phyloP scores from a whole-genome alignment of 2,888 invertebrate genomes.

The Heliconius charithonia region DNA sequence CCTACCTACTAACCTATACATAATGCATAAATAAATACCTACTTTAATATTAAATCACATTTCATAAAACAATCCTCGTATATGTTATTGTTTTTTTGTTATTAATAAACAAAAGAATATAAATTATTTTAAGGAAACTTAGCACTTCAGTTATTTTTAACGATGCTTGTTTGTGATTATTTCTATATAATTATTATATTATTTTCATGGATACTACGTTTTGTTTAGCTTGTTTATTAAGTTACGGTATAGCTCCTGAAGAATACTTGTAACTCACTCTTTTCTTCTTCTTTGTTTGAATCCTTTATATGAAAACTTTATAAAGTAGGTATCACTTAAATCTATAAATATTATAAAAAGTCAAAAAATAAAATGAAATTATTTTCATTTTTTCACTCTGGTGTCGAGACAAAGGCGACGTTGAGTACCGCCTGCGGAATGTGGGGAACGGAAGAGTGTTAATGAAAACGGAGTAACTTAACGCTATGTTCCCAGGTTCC shows the following conservation, averaged over 20 bases:
- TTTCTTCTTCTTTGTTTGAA: no score
- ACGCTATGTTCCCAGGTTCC: no score
- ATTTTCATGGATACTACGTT: not conserved
- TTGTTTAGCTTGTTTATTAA: not conserved
- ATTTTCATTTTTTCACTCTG: no score
- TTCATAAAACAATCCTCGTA: not conserved
- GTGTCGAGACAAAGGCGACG: no score
- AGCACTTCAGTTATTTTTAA: constrained; percentile 12
- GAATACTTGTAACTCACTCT: not conserved
- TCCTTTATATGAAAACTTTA: no score
- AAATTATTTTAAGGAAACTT: constrained; percentile 8
- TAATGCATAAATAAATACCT: not conserved
- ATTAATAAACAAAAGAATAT: constrained; percentile 9
- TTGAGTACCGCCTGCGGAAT: no score
- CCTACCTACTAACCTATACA: not conserved
- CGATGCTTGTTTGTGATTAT: not conserved
- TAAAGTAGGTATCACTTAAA: no score
- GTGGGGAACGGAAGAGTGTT: no score
- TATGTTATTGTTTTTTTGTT: not conserved
- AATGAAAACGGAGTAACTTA: no score
- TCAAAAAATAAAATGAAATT: no score
- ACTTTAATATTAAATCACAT: not conserved
- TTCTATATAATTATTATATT: not conserved
- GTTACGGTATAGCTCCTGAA: not conserved
- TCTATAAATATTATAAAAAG: no score